Evolutionary conservation across 1,140 invertebrate genomes (phyloP).

Genomic region (Heliothis virescens): DNA sequence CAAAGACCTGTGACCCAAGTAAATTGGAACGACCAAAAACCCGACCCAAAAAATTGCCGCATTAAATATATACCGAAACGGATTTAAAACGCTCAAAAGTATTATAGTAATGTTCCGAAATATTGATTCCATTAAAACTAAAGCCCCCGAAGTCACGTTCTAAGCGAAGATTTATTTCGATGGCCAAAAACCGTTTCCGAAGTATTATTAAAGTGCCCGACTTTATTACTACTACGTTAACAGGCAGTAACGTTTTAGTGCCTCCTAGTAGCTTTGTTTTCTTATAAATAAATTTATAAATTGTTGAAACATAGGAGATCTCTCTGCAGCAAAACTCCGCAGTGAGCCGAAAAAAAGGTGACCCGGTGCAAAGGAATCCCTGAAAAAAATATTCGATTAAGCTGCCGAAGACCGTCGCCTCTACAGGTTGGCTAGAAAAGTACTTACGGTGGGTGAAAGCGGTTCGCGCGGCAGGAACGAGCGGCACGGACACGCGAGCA

Average conservation of each 20-base stretch:
- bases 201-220: slow-evolving; percentile 40
- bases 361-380: not conserved
- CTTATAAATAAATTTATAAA: slow-evolving; percentile 22
- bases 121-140: slow-evolving; percentile 28
- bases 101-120: not conserved
- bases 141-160: slow-evolving; percentile 24
- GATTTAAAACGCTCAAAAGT: not conserved
- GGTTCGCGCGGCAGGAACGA: not conserved
- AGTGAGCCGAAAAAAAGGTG: not conserved
- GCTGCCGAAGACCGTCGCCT: not conserved
- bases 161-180: slow-evolving; percentile 7
- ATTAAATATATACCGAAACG: not conserved
- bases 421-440: slow-evolving; percentile 36
- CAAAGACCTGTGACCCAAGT: slow-evolving; percentile 23
- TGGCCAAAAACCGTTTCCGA: slow-evolving; percentile 30
- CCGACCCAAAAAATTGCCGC: slow-evolving; percentile 1
- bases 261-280: slow-evolving; percentile 3
- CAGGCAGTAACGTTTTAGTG: slow-evolving; percentile 25
- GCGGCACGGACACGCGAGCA: not conserved
- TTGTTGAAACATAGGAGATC: not conserved
- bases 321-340: not conserved
- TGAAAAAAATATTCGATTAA: not conserved
- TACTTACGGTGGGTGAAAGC: slow-evolving; percentile 27
- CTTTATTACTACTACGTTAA: slow-evolving; percentile 18
- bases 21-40: not conserved